phyloP scores from a whole-genome alignment of 2,888 invertebrate genomes.

The Piscicola geometra region DNA sequence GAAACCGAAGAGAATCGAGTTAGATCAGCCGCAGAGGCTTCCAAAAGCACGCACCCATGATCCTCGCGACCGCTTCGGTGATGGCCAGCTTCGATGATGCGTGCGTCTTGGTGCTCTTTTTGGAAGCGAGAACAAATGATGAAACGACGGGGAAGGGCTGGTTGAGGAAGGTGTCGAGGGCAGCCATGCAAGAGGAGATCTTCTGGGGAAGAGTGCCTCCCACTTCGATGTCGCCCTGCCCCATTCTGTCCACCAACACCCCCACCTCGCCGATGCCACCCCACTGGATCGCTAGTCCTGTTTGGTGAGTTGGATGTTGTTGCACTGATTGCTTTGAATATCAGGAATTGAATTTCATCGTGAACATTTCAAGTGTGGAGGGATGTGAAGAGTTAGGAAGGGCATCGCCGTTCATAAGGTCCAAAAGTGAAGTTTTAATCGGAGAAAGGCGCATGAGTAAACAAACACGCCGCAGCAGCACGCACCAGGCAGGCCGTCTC shows the following conservation, averaged over 20 bases:
- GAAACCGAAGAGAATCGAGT: no score
- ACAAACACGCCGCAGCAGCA: not conserved
- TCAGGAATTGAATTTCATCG: no score
- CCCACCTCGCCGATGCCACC: conserved; percentile 98
- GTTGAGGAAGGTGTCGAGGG: conserved; percentile 83
- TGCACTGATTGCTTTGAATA: no score
- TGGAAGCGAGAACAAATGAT: conserved; percentile 73
- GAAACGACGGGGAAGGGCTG: conserved; percentile 62
- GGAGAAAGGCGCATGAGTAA: no score
- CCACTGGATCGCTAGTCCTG: conserved; percentile 84
- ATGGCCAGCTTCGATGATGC: conserved; percentile 64
- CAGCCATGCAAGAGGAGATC: conserved; percentile 82
- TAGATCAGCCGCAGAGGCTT: no score
- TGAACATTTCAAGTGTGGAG: no score
- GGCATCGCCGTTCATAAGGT: no score
- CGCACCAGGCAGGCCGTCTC: conserved; percentile 66
- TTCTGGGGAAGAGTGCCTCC: conserved; percentile 94
- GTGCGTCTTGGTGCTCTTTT: conserved; percentile 58
- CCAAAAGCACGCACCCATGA: conserved; percentile 65
- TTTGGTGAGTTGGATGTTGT: conserved; percentile 1
- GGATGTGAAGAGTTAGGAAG: no score
- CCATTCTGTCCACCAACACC: conserved; percentile 78
- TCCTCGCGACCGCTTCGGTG: conserved; percentile 77
- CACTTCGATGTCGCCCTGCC: conserved; percentile 80
- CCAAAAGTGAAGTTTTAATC: no score